phyloP scores from a whole-genome alignment of 2,113 vertebrate species.

The Hemibagrus wyckioides region DNA sequence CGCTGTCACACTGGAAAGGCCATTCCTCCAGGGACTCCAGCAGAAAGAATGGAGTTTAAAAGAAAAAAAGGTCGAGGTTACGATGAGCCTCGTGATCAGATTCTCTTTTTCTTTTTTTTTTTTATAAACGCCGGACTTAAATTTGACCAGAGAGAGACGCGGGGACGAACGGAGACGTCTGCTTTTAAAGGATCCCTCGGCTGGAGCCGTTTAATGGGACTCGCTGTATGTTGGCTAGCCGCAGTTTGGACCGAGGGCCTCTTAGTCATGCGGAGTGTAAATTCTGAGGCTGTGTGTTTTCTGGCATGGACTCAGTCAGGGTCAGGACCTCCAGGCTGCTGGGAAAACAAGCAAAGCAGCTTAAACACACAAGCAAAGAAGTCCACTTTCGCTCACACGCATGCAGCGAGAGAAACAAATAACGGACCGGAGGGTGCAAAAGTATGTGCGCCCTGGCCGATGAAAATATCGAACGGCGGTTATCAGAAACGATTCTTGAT shows the following conservation, averaged over 20 bases:
- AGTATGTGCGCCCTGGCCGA: background rate
- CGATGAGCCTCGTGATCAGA: background rate
- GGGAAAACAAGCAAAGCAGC: constrained; percentile 32
- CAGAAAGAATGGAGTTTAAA: constrained; percentile 25
- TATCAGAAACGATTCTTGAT: background rate
- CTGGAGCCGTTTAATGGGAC: constrained; percentile 36
- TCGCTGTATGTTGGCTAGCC: constrained; percentile 38
- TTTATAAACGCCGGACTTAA: background rate
- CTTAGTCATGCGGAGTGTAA: constrained; percentile 30
- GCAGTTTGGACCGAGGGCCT: constrained; percentile 25
- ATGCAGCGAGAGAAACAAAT: background rate
- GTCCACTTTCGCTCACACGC: background rate
- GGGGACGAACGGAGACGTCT: constrained; percentile 4
- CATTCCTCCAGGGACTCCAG: constrained; percentile 59
- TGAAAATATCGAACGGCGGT: background rate
- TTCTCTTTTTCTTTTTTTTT: background rate
- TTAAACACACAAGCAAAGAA: constrained; percentile 1
- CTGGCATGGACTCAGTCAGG: constrained; percentile 37
- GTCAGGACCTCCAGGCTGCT: constrained; percentile 39
- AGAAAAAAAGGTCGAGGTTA: background rate
- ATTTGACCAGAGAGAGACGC: constrained; percentile 28
- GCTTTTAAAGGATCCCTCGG: constrained; percentile 28
- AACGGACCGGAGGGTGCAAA: background rate
- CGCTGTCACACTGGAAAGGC: constrained; percentile 66
- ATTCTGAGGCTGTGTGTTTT: constrained; percentile 39